Base-by-base conservation (phyloP, 92 coral and sea anemone species). In the Meandrina meandrites region DNA sequence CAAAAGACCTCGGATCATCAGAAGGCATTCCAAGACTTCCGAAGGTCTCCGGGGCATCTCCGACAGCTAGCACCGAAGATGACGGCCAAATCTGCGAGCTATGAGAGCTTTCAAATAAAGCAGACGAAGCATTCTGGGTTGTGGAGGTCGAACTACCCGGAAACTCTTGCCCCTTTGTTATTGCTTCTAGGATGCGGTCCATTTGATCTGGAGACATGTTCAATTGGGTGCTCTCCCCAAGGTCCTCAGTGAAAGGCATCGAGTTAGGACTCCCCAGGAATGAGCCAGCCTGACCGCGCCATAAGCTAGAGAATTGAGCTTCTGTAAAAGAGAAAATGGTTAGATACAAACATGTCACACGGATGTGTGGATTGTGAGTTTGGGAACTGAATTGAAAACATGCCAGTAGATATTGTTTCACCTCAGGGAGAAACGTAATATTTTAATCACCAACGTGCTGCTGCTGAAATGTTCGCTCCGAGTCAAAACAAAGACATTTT, bases 91-190 rank as follows among this genome's bases (percentile, higher is more conserved):
- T 17, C 7, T 68, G 66, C 27, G 77, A 19, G 48, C 64, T 67
- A 21, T 28, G 15, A 30, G 73, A 28, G 40, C 76, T 67, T 40
- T 66, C 36, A 27, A 81, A 81, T 42, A 64, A 66, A 30, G 79
- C 86, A 27, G 79, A 31, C 37, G 86, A 48, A 8, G 64, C 50
- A 47, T 51, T 34, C 12, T 69, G 86, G 64, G 69, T 83, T 45
- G 86, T 51, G 12, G 79, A 51, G 35, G 27, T 34, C 21, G 34
- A 72, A 83, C 73, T 27, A 1, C 21, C 24, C 32, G 79, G 86
- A 47, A 81, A 68, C 12, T 81, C 85, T 62, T 37, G 37, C 66
- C 77, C 60, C 22, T 36, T 18, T 48, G 62, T 24, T n/a, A 64
- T 62, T 42, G 57, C 84, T 8, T 22, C 75, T 21, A 83, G 18